Base-by-base conservation (phyloP, 2,888 invertebrate genomes). In the Epinotia nisella region DNA sequence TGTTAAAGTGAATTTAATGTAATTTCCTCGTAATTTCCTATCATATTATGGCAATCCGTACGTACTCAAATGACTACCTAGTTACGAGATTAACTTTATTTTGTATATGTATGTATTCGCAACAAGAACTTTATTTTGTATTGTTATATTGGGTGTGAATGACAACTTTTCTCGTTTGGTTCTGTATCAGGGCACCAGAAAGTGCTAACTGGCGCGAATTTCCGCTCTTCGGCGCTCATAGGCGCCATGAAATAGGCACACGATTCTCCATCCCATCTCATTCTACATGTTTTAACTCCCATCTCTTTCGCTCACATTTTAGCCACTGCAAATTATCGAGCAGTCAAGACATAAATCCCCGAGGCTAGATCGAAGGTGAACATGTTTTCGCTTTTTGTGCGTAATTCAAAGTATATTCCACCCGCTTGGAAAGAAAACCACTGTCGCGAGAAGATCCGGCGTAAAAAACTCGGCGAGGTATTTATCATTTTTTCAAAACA, bases 311-410 rank as follows among this genome's bases (percentile, higher is more conserved):
- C 13, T 13, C 15, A 45, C 45, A 45, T 15, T 35, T 9, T 45
- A 41, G 41, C 13, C 13, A 56, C 24, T 29, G 55, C 55, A 55
- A 24, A n/a, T 15, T 35, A 59, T 13, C n/a, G 2, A 68, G 39
- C 53, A 13, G 17, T n/a, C 17, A 29, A 58, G 24, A 11, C 45
- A 41, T 41, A 71, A 71, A 56, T 56, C 56, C 29, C 11, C 24
- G 66, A 61, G 45, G 60, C 60, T 71, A 55, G 10, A 60, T 39
- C 19, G 71, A 71, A 71, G 71, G 71, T 71, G 45, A 71, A 61
- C 71, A 55, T 21, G 66, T 71, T 67, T 55, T 19, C 21, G 71
- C 17, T 61, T 71, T 55, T 53, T 71, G 29, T 24, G 7, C 24
- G 1, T 17, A 66, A 55, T 60, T 66, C 24, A 13, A 66, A 56